Percentiles rank a stretch among this genome's conserved stretches.
Evolutionary conservation across 2,113 vertebrate species (phyloP).

Genomic region (Zosterops lateralis): DNA sequence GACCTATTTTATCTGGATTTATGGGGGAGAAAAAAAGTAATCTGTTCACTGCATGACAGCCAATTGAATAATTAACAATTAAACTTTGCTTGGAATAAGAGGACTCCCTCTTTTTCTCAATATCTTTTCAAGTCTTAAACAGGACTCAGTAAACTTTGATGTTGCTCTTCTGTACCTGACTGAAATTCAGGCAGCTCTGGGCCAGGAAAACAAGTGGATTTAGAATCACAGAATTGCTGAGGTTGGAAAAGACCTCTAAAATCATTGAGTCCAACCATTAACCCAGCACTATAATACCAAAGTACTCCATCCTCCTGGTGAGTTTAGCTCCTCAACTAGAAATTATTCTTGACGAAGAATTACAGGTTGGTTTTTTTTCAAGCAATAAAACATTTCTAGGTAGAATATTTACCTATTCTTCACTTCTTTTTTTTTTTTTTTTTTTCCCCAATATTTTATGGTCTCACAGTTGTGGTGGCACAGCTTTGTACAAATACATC

Average conservation of each 20-base stretch:
- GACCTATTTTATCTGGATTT: not conserved
- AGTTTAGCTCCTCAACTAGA: not conserved
- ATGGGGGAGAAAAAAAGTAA: accelerated
- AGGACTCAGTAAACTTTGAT: not conserved
- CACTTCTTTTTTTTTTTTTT: no score
- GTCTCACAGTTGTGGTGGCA: not conserved
- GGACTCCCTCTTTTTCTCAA: not conserved
- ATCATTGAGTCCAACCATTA: not conserved
- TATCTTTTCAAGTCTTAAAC: not conserved
- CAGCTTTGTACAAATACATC: not conserved
- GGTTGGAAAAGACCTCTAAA: not conserved
- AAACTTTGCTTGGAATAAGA: not conserved
- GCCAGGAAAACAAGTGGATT: not conserved
- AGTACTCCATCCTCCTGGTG: not conserved
- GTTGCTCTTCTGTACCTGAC: not conserved
- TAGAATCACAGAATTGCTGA: not conserved
- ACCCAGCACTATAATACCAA: not conserved
- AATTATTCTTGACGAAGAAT: not conserved
- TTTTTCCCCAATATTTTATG: not conserved
- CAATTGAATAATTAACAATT: not conserved
- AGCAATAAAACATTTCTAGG: not conserved
- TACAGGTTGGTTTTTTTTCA: not conserved
- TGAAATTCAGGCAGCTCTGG: not conserved
- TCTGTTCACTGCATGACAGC: not conserved
- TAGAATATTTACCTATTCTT: not conserved